Base-by-base conservation (phyloP, 2,797 vertebrate species). In the Galaxias olidus region DNA sequence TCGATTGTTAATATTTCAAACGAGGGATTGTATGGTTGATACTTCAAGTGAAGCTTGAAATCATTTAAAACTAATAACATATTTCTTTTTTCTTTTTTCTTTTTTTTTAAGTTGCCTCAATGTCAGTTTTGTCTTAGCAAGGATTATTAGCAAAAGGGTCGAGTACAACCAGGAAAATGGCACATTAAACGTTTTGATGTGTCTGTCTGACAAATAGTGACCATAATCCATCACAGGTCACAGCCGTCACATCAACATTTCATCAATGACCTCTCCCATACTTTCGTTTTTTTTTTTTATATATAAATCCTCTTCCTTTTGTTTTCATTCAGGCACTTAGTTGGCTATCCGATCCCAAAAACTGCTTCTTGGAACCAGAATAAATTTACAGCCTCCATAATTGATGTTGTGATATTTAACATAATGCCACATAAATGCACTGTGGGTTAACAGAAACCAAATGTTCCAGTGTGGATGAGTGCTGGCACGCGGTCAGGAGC, bases 391-490 rank as follows among this genome's bases (percentile, higher is more conserved):
- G 41, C 42, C 42, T 49, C 17, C 45, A 65, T 71, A 12, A 63
- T 75, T 68, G 65, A 72, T 72, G 54, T 53, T 10, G 30, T 63
- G 51, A 49, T 69, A 74, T 59, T 62, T 11, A 67, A 64, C 58
- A 63, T 52, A 20, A 54, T 61, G 44, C 45, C 53, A 65, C 56
- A 68, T 69, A 40, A 73, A 71, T 64, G 66, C 60, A 66, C 13
- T 13, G 20, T 42, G 8, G 44, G 42, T 30, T 74, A 72, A 79
- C 72, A 55, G 44, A 40, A 71, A 72, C 62, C 64, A 73, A 72
- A 73, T 74, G 66, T 75, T 63, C 50, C 19, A 10, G 0, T 58
- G 18, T 69, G 41, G 48, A 44, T 20, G 4, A 41, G 52, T 69
- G 48, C 48, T 20, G 51, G 4, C 20, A 42, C 51, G 54, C 49